Base-by-base conservation (phyloP, 2,888 invertebrate species). In the Aspidapion aeneum region DNA sequence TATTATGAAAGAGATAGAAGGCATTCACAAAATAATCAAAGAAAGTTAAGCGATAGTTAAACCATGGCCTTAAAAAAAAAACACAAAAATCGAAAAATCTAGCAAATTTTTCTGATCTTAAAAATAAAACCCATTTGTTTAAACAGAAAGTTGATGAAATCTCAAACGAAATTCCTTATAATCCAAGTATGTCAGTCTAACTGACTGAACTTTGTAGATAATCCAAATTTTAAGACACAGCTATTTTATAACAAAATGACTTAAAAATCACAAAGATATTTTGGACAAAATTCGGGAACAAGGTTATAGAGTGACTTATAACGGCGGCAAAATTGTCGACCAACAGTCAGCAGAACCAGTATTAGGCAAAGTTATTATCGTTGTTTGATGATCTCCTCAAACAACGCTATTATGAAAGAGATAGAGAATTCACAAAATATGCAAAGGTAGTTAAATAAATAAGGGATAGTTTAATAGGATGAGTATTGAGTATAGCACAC, bases 241-340 rank as follows among this genome's bases (percentile, higher is more conserved):
- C 93, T 93, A 77, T 94, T 93, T 79, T 94, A 93, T 74, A 91
- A 92, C 73, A n/a, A n/a, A n/a, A n/a, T 92, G 93, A 0, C 90
- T 92, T 49, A 81, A 91, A 68, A 90, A 48, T 22, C 93, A 93
- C 76, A 87, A 90, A 72, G 94, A 94, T 74, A 90, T 94, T 61
- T 80, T 95, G 64, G 89, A 90, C 75, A 94, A 93, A 81, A 94
- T 94, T 72, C 85, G 94, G 69, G 93, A 93, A 74, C 91, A 89
- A 75, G 94, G 94, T n/a, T 93, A 93, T 5, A 90, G 93, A 19
- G 87, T 94, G 7, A 94, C 94, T 3, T 95, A 94, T 77, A 94
- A 93, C 74, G 94, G 94, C 1, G 93, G 94, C 3, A 88, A 90
- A 76, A 90, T 94, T 55, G 83, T 93, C 22, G 87, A 89, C 72